Evolutionary conservation across 2,888 invertebrate species (phyloP).

Genomic region (Macaria liturata): DNA sequence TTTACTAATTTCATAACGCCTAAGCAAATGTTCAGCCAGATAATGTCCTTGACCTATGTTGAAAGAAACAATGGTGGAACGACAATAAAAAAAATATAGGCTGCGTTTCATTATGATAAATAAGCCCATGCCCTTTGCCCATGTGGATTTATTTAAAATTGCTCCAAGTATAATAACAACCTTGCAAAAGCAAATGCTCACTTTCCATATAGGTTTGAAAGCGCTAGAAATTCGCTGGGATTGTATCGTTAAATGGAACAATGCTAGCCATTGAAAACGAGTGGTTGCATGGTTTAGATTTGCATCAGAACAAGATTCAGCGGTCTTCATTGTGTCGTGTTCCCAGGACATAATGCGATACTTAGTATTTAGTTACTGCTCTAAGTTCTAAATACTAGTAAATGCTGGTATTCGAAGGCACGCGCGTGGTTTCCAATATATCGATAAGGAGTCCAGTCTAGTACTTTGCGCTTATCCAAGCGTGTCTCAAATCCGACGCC

Average conservation of each 20-base stretch:
- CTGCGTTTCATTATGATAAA: no score
- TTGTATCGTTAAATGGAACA: conserved; percentile 65
- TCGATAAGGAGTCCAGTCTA: conserved; percentile 65
- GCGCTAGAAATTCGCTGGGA: conserved; percentile 57
- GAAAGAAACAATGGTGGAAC: no score
- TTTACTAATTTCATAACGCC: no score
- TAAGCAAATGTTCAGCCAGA: no score
- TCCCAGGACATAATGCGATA: conserved; percentile 46
- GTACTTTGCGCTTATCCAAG: conserved; percentile 68
- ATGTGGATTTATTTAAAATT: no score
- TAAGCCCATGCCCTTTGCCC: neutral
- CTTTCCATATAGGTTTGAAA: conserved; percentile 44
- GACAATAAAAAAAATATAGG: no score
- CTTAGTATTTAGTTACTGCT: neutral
- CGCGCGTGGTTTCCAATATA: conserved; percentile 54
- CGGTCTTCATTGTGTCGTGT: conserved; percentile 59
- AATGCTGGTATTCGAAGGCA: conserved; percentile 56
- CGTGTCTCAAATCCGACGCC: conserved; percentile 56
- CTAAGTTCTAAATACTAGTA: no score
- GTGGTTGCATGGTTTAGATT: conserved; percentile 51
- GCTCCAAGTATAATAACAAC: conserved; percentile 19
- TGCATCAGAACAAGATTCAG: conserved; percentile 58
- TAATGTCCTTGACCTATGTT: no score
- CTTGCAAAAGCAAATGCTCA: conserved; percentile 23
- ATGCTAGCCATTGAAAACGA: conserved; percentile 62